A percentile compares a stretch with the other conserved stretches of the same genome.
Conservation (phyloP, 2,888 invertebrate genomes). For the Chironomus tentans region DNA sequence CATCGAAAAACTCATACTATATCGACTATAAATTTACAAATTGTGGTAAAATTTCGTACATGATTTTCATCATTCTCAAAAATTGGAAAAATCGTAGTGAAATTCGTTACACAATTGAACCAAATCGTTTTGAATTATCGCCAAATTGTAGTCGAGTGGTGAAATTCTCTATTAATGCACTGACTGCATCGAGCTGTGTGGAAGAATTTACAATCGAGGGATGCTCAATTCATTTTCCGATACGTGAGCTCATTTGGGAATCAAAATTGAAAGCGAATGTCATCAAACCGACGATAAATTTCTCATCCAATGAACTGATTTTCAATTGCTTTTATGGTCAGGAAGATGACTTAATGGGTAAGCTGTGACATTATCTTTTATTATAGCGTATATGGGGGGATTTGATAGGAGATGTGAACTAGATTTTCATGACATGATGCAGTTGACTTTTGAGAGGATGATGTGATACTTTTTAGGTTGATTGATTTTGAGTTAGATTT, state of each 20-base stretch:
- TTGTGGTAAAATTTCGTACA: conserved; percentile 2
- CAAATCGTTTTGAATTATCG: conserved; percentile 14
- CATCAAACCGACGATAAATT: conserved; percentile 9
- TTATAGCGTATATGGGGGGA: neutral
- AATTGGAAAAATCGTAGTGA: conserved; percentile 1
- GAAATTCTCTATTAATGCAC: conserved; percentile 7
- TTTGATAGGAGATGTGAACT: too few relatives aligned
- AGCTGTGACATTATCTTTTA: neutral
- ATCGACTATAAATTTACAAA: conserved; percentile 12
- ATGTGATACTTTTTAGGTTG: too few relatives aligned
- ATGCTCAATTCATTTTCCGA: conserved; percentile 17
- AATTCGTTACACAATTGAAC: neutral
- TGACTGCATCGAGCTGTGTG: neutral
- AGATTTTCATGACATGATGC: too few relatives aligned
- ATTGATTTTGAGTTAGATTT: too few relatives aligned
- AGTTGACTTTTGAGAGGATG: too few relatives aligned
- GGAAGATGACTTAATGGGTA: neutral
- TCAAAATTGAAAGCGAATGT: neutral
- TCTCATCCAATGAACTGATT: conserved; percentile 7
- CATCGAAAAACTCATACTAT: conserved; percentile 15
- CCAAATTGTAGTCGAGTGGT: neutral
- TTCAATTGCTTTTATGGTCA: conserved; percentile 12
- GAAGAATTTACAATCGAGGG: conserved; percentile 19
- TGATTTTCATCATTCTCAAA: conserved; percentile 12
- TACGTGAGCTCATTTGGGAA: conserved; percentile 5